phyloP scores from a whole-genome alignment of 2,113 vertebrate genomes.

The Lanius collurio region DNA sequence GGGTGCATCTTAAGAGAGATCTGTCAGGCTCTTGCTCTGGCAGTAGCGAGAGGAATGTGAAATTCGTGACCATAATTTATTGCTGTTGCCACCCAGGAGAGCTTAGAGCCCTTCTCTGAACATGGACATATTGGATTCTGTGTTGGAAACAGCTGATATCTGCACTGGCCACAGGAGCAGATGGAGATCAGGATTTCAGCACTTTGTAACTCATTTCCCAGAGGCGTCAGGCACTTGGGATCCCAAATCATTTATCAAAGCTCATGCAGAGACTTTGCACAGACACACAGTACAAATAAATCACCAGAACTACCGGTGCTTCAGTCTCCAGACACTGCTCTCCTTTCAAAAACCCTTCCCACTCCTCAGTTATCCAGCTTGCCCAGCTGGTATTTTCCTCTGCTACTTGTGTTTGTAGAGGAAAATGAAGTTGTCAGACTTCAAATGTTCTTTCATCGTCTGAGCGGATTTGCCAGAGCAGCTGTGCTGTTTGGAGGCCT shows the following conservation, averaged over 20 bases:
- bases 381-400: background rate
- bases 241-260: background rate
- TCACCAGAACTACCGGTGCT: background rate
- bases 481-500: background rate
- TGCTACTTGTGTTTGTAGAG: background rate
- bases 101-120: background rate
- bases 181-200: background rate
- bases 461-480: background rate
- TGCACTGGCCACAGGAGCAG: background rate
- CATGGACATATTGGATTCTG: rapidly evolving
- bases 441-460: background rate
- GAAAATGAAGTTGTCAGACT: background rate
- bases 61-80: background rate
- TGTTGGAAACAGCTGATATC: background rate
- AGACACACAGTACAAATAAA: background rate
- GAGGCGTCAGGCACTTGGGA: background rate
- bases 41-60: background rate
- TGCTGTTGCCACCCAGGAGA: background rate
- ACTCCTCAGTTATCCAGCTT: background rate
- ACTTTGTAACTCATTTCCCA: background rate
- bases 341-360: background rate
- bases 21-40: background rate
- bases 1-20: background rate
- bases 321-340: background rate
- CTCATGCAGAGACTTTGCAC: background rate